Evolutionary conservation across 1,140 invertebrate genomes (phyloP).

Genomic region (Aphelinus certus): DNA sequence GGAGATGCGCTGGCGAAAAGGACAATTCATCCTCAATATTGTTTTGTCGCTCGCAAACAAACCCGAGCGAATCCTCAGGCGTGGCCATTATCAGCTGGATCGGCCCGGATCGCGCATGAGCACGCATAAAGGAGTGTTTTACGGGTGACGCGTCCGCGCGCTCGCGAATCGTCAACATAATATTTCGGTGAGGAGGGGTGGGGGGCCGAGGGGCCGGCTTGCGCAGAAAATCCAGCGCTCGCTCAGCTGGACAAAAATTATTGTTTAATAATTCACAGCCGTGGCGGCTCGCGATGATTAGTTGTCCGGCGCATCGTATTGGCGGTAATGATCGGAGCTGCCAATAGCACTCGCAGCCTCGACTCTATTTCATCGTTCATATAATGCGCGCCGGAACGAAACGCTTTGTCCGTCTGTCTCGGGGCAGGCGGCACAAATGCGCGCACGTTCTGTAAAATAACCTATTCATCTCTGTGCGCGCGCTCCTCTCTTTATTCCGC

Average conservation of each 20-base stretch:
- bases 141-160: too few relatives aligned
- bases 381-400: slow-evolving; percentile 3
- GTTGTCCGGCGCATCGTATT: slow-evolving; percentile 27
- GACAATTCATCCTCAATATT: slow-evolving; percentile 17
- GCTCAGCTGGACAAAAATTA: neutral
- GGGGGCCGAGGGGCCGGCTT: neutral
- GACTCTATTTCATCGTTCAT: neutral
- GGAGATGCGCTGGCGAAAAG: neutral
- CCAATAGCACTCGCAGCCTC: slow-evolving; percentile 28
- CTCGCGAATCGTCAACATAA: slow-evolving; percentile 19
- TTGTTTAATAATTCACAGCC: slow-evolving; percentile 35
- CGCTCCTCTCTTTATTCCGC: neutral
- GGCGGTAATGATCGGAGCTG: slow-evolving; percentile 28
- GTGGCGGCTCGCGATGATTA: slow-evolving; percentile 18
- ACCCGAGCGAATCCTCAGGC: neutral
- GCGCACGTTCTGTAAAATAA: too few relatives aligned
- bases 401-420: neutral
- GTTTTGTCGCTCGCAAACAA: slow-evolving; percentile 13
- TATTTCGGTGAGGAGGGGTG: neutral
- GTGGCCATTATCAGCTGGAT: neutral
- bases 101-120: neutral
- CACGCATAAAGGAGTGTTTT: too few relatives aligned
- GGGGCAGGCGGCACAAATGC: too few relatives aligned
- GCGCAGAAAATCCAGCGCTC: neutral
- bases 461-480: neutral